A percentile compares a stretch with the other conserved stretches of the same genome.
Evolutionary conservation across 2,888 invertebrate genomes (phyloP).

Genomic region (Sisyra terminalis): DNA sequence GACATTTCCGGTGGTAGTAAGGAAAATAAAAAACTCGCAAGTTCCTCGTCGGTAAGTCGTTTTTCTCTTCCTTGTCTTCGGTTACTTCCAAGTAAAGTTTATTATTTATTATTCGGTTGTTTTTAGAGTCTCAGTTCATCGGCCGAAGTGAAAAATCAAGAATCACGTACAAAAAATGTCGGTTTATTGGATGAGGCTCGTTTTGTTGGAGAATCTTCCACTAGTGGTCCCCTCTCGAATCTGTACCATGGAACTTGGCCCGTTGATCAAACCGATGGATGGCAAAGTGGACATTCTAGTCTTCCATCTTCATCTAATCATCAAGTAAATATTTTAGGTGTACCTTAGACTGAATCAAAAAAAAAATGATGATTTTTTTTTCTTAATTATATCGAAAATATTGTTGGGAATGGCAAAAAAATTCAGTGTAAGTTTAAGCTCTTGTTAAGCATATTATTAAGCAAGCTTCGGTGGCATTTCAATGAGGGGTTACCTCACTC

Average conservation of each 20-base stretch:
- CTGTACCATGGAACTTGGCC: conserved; percentile 47
- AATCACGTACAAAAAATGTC: too few species aligned
- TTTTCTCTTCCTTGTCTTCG: background rate
- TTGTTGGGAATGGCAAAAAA: too few species aligned
- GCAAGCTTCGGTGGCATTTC: too few species aligned
- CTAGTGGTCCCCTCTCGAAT: conserved; percentile 22
- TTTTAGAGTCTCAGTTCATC: conserved; percentile 1
- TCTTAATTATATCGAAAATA: too few species aligned
- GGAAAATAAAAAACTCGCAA: too few species aligned
- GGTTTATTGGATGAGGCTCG: background rate
- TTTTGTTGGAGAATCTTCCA: conserved; percentile 11
- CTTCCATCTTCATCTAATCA: conserved; percentile 6
- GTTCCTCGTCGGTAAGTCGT: too few species aligned
- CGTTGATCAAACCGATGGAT: conserved; percentile 26
- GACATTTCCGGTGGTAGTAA: too few species aligned
- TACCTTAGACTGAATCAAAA: too few species aligned
- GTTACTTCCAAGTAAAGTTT: background rate
- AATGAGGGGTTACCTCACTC: too few species aligned
- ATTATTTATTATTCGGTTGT: background rate
- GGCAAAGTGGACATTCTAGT: conserved; percentile 7
- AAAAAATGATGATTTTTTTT: too few species aligned
- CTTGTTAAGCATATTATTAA: too few species aligned
- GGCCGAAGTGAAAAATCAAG: background rate
- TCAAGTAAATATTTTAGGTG: conserved; percentile 1
- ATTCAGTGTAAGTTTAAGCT: too few species aligned